phyloP scores from a whole-genome alignment of 2,888 invertebrate species.

The Sepiola atlantica region DNA sequence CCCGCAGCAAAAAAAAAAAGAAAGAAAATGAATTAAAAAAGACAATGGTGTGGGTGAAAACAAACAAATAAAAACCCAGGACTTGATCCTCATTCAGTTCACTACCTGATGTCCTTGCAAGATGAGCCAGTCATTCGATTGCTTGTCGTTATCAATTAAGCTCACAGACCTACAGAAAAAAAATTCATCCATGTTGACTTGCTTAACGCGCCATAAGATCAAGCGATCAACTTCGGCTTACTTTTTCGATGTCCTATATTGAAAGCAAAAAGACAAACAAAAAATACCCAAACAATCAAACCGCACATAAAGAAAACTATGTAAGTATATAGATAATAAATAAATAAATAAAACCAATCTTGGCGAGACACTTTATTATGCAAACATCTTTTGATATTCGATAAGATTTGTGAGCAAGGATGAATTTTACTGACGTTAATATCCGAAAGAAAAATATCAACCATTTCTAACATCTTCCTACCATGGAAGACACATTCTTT shows the following conservation, averaged over 20 bases:
- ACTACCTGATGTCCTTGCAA: constrained; percentile 15
- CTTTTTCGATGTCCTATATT: neutral
- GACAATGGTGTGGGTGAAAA: neutral
- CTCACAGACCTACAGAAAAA: neutral
- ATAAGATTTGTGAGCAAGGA: neutral
- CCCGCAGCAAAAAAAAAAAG: neutral
- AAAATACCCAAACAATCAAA: neutral
- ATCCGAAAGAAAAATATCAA: constrained; percentile 32
- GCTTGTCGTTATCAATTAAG: neutral
- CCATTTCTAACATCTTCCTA: neutral
- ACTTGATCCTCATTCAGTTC: constrained; percentile 1
- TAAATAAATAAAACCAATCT: neutral
- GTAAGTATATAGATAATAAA: neutral
- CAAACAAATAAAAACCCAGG: neutral
- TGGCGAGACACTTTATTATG: constrained; percentile 13
- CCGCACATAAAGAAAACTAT: too few relatives aligned
- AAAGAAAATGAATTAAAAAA: neutral
- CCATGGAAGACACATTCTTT: constrained; percentile 32
- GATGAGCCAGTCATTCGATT: constrained; percentile 33
- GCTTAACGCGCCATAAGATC: neutral
- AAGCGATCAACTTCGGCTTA: neutral
- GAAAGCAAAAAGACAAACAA: neutral
- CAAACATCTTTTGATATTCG: neutral
- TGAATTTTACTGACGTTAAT: constrained; percentile 4
- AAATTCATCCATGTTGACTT: constrained; percentile 20